Percentiles rank a stretch among this genome's conserved stretches.
These are phyloP conservation scores for Conger conger DNA, from an alignment of 2,113 vertebrate genomes.

Conservation along the genomic window DNA sequence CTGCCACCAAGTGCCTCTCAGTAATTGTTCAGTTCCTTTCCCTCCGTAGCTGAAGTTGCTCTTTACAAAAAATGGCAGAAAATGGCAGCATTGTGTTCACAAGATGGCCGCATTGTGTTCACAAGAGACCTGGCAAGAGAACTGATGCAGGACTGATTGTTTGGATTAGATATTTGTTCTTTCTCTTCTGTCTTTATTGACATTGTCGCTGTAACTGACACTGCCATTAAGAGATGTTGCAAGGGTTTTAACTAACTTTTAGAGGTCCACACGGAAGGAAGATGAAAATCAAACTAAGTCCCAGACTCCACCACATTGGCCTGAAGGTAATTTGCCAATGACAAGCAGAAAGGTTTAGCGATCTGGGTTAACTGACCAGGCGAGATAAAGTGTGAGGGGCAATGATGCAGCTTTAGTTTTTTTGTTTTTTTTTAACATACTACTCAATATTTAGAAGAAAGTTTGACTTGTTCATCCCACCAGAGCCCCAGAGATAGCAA, in stretches of 20 bases:
- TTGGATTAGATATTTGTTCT: not conserved
- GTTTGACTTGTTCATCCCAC: too few species aligned
- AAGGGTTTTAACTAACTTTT: not conserved
- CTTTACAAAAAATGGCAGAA: not conserved
- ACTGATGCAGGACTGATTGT: not conserved
- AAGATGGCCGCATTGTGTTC: not conserved
- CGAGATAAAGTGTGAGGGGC: not conserved
- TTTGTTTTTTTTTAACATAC: not conserved
- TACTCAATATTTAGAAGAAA: not conserved
- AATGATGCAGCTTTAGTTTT: not conserved
- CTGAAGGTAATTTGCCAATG: not conserved
- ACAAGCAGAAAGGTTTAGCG: too few species aligned
- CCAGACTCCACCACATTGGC: not conserved
- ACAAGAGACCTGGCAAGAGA: not conserved
- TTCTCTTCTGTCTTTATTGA: not conserved
- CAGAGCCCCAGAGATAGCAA: not conserved
- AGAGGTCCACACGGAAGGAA: not conserved
- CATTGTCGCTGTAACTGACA: not conserved
- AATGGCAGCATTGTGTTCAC: not conserved
- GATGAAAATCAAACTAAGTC: not conserved
- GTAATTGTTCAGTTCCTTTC: not conserved
- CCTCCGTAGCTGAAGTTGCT: not conserved
- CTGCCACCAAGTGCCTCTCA: not conserved
- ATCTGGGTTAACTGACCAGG: too few species aligned
- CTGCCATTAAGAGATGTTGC: not conserved